A percentile compares a stretch with the other conserved stretches of the same genome.
phyloP scores from a whole-genome alignment of 2,113 vertebrate genomes.

The Epinephelus fuscoguttatus region DNA sequence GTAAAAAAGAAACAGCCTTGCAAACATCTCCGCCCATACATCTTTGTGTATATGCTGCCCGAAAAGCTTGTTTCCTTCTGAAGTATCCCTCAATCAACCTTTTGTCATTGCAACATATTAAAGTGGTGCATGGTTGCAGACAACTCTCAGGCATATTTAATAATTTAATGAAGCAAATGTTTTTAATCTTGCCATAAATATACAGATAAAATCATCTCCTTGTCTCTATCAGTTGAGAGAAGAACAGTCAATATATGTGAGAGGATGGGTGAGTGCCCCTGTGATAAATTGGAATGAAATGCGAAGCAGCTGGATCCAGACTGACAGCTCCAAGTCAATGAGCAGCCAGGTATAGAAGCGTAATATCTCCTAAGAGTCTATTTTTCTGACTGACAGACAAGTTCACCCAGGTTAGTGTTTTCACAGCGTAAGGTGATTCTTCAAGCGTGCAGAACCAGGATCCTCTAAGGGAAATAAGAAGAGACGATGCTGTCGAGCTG shows the following conservation, averaged over 20 bases:
- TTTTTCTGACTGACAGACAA: slow-evolving; percentile 82
- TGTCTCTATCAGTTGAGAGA: slow-evolving; percentile 54
- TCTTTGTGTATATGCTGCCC: neutral
- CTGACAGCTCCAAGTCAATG: slow-evolving; percentile 77
- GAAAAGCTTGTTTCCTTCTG: neutral
- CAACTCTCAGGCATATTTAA: slow-evolving; percentile 13
- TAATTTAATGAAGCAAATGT: slow-evolving; percentile 13
- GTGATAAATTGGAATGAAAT: slow-evolving; percentile 72
- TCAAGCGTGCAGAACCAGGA: slow-evolving; percentile 67
- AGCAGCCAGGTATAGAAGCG: slow-evolving; percentile 80
- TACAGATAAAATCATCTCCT: slow-evolving; percentile 45
- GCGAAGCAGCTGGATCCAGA: slow-evolving; percentile 67
- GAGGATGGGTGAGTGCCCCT: slow-evolving; percentile 50
- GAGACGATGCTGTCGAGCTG: slow-evolving; percentile 68
- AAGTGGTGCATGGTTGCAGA: neutral
- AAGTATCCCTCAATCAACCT: neutral
- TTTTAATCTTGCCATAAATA: slow-evolving; percentile 49
- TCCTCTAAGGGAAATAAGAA: slow-evolving; percentile 66
- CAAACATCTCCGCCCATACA: neutral
- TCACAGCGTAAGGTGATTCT: slow-evolving; percentile 63
- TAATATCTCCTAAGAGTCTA: slow-evolving; percentile 81
- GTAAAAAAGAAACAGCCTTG: no score
- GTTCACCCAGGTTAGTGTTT: slow-evolving; percentile 75
- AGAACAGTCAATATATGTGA: slow-evolving; percentile 44
- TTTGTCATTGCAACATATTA: neutral